Evolutionary conservation across 1,140 invertebrate species (phyloP), one percentile per base, ranked within the genome.

Genomic region (Homarus americanus): DNA sequence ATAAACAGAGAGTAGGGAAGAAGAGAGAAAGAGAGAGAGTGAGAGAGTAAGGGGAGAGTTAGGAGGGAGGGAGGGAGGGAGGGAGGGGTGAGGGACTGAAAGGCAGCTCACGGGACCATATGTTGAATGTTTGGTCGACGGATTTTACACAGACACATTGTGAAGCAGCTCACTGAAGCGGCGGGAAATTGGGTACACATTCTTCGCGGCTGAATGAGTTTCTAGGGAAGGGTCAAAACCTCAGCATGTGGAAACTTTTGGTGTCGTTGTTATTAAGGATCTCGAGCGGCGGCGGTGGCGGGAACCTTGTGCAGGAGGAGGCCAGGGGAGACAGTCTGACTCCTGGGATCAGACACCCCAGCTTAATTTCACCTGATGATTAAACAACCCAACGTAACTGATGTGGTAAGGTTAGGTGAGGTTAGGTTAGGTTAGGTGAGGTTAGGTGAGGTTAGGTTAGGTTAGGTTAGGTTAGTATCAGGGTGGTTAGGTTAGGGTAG

Each of bases 101-200:
- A 86, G 69, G 69, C 69, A 10, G 49, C 40, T 36, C 20, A 20
- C 9, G 86, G n/a, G 36, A 36, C 86, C 86, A 80, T 88, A 88
- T 88, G 86, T 80, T 88, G 76, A 63, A 66, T 88, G 86, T 88
- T 88, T 88, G 86, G 85, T 78, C 75, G 49, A 34, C 2, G 75
- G 53, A 38, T 79, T 88, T 41, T 34, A 15, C n/a, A 86, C 53
- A 32, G 38, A 76, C 80, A 82, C 79, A 82, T 83, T 63, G 78
- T 73, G 66, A 58, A 63, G 87, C 79, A 36, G 80, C 32, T 83
- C 87, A 82, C 66, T 83, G 79, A 40, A 83, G 80, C 87, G 69
- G 36, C 44, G 69, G 79, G 32, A 83, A 90, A 90, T 90, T 90
- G 87, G 87, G 87, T 90, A 90, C 80, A 82, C 87, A 82, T 90